Base-by-base conservation (phyloP, 2,888 invertebrate genomes). In the Prenolepis imparis region DNA sequence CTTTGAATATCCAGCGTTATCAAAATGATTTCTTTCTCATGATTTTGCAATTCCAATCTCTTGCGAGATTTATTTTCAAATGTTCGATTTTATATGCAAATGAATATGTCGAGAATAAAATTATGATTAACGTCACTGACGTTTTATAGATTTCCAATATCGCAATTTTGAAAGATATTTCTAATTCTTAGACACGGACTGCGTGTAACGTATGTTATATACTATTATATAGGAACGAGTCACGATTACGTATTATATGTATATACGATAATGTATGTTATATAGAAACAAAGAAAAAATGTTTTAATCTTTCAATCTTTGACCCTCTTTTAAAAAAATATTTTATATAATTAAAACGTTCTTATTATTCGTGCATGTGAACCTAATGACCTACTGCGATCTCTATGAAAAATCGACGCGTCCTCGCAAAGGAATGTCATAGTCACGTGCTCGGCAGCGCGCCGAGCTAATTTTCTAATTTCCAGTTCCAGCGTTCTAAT, bases 401-500 rank as follows among this genome's bases (percentile, higher is more conserved):
- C 36, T 52, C 28, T 52, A 41, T 78, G 41, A 80, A 72, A 80
- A 80, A 72, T 80, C 32, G 36, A 68, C 67, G 24, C 39, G 39
- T 55, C 1, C 52, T 55, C 77, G 28, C 6, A 41, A 36, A 21
- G 12, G 28, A 24, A 52, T 48, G 21, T 41, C 59, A 67, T 48
- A 57, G 44, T 59, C 61, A 55, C 48, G 36, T 72, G 55, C 72
- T 55, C 18, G 84, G 83, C 86, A 80, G 87, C 87, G 88, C 74
- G 84, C 21, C 84, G 55, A 81, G 87, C 75, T 92, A 92, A 93
- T 93, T 92, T 92, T 91, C 91, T 89, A 92, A 93, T 92, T 93
- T 92, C 90, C 88, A 83, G 55, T 84, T 77, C 87, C 85, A 83
- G 84, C 88, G 86, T 88, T 84, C 90, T 91, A 91, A 92, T 92